Conservation (phyloP, 2,113 vertebrate species). For the Tragelaphus scriptus region DNA sequence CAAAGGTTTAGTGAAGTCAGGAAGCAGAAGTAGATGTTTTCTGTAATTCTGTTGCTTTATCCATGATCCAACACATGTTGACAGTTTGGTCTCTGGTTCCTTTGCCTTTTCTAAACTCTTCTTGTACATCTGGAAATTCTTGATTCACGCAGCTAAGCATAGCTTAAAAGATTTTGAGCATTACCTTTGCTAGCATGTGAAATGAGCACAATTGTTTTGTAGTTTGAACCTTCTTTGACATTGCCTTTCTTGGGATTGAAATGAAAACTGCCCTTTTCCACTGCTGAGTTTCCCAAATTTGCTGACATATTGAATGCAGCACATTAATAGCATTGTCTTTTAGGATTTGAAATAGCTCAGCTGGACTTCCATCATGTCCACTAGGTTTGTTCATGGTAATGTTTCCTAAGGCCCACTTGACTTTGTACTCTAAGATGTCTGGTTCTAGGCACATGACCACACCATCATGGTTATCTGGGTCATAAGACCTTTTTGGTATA, state of each 20-base stretch:
- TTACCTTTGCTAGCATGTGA: background rate
- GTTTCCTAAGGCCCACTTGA: background rate
- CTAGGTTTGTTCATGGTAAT: background rate
- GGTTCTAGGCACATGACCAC: background rate
- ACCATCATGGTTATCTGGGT: background rate
- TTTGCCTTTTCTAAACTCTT: background rate
- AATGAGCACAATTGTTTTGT: background rate
- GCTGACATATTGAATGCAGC: background rate
- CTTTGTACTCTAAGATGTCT: background rate
- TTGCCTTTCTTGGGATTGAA: background rate
- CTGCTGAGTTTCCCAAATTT: background rate
- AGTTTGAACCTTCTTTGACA: background rate
- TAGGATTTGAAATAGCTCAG: background rate
- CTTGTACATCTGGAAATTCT: background rate
- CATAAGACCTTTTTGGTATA: background rate
- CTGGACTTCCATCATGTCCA: background rate
- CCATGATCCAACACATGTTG: background rate
- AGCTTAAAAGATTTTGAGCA: background rate
- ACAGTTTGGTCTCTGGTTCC: background rate
- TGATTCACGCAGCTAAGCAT: background rate
- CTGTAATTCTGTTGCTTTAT: background rate
- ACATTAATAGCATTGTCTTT: background rate
- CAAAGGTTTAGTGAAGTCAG: background rate
- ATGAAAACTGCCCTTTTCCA: background rate
- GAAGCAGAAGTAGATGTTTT: background rate